Percentiles rank a stretch among this genome's conserved stretches.
Conservation (phyloP, 2,797 vertebrate genomes). For the Garrulus glandarius region DNA sequence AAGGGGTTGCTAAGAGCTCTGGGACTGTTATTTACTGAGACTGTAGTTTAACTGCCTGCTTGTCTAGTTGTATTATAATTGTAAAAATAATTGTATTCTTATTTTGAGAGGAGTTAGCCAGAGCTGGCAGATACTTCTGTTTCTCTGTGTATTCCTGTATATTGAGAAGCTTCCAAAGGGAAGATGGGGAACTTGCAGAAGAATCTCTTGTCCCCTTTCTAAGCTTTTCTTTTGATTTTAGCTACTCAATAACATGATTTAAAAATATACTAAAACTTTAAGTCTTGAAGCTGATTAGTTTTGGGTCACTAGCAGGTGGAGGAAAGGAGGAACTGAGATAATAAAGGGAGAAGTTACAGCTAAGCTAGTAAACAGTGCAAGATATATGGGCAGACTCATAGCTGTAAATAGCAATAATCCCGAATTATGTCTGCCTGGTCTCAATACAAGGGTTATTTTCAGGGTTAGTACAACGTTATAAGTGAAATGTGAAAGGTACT, state of each 20-base stretch:
- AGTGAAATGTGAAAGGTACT: not conserved
- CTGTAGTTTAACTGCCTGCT: not conserved
- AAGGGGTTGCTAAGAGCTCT: not conserved
- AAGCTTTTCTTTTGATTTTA: not conserved
- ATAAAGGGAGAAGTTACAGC: conserved; percentile 22
- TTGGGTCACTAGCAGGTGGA: not conserved
- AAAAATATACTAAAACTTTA: not conserved
- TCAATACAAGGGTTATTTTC: not conserved
- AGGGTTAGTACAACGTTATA: not conserved
- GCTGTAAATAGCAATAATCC: not conserved
- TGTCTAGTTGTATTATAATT: not conserved
- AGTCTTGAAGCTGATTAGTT: not conserved
- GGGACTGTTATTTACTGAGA: not conserved
- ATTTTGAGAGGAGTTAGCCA: not conserved
- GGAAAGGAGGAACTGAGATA: conserved; percentile 35
- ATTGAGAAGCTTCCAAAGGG: not conserved
- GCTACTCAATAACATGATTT: not conserved
- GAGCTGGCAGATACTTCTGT: not conserved
- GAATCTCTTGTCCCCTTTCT: not conserved
- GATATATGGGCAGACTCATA: not conserved
- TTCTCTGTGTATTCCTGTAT: not conserved
- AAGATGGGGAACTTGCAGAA: not conserved
- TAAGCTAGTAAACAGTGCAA: not conserved
- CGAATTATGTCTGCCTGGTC: not conserved
- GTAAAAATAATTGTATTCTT: not conserved